phyloP scores from a whole-genome alignment of 2,113 vertebrate genomes.

The Eidolon helvum region DNA sequence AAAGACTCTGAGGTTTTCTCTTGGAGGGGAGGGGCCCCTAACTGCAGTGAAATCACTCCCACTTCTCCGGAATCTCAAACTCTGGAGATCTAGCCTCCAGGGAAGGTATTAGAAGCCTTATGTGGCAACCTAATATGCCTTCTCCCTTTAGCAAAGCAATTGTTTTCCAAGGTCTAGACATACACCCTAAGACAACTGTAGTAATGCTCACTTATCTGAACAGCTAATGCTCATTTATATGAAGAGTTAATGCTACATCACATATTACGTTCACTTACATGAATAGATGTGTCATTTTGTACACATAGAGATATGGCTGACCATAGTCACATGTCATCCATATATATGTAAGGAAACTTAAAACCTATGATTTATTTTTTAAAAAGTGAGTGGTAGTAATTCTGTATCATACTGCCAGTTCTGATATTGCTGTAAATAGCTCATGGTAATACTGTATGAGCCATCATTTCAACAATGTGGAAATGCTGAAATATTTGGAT shows the following conservation, averaged over 20 bases:
- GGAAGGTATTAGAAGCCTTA: not conserved
- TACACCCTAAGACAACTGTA: not conserved
- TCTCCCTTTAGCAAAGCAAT: conserved; percentile 8
- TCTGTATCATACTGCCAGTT: not conserved
- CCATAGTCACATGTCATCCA: not conserved
- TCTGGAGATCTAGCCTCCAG: not conserved
- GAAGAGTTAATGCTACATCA: not conserved
- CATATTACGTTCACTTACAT: not conserved
- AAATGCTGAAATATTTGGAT: not conserved
- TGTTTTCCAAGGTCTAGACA: not conserved
- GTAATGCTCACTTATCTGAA: not conserved
- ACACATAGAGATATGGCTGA: not conserved
- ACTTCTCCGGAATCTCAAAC: not conserved
- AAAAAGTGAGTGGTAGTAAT: not conserved
- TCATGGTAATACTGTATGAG: not conserved
- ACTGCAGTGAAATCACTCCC: conserved; percentile 16
- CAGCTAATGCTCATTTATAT: not conserved
- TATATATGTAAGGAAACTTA: not conserved
- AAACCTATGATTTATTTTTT: not conserved
- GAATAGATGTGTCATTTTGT: not conserved
- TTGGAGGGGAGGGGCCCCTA: not conserved
- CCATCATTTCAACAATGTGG: not conserved
- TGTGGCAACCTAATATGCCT: not conserved
- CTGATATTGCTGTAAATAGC: not conserved
- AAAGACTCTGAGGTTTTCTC: not conserved